Evolutionary conservation across 2,888 invertebrate species (phyloP).

Genomic region (Sesia bembeciformis): DNA sequence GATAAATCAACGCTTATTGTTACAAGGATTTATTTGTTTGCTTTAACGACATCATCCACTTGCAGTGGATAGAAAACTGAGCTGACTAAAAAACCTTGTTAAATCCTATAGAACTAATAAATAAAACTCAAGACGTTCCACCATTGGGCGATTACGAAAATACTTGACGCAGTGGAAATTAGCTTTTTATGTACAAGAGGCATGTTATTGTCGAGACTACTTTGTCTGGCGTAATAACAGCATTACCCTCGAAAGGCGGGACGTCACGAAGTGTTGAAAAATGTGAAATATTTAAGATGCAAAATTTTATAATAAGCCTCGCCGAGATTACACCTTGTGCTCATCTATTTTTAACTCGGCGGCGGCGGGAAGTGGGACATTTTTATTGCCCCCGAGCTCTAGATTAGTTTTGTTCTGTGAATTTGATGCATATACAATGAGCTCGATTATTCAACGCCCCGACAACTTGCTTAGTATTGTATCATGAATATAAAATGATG

Average conservation of each 20-base stretch:
- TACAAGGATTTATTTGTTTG: slow-evolving; percentile 46
- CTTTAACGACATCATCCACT: slow-evolving; percentile 26
- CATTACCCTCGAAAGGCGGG: slow-evolving; percentile 37
- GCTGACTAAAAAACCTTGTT: background rate
- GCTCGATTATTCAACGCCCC: slow-evolving; percentile 65
- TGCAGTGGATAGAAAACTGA: slow-evolving; percentile 5
- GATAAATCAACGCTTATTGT: slow-evolving; percentile 68
- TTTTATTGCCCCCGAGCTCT: slow-evolving; percentile 66
- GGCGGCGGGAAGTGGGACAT: slow-evolving; percentile 58
- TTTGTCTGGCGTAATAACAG: slow-evolving; percentile 43
- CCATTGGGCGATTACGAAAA: slow-evolving; percentile 18
- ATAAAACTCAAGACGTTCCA: background rate
- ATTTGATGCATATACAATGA: slow-evolving; percentile 73
- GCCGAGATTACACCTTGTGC: slow-evolving; percentile 67
- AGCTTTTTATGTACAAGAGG: slow-evolving; percentile 20
- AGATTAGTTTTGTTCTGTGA: slow-evolving; percentile 72
- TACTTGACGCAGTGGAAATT: slow-evolving; percentile 20
- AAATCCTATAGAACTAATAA: background rate
- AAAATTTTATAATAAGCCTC: slow-evolving; percentile 68
- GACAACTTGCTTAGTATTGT: slow-evolving; percentile 44
- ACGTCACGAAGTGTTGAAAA: slow-evolving; percentile 50
- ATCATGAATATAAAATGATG: slow-evolving; percentile 52
- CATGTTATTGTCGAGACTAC: slow-evolving; percentile 28
- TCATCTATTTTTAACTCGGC: slow-evolving; percentile 63
- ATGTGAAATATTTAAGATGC: slow-evolving; percentile 63